Percentiles rank a stretch among this genome's conserved stretches.
These are phyloP conservation scores for Bovichtus variegatus DNA, from an alignment of 2,797 vertebrate genomes.

Conservation along the genomic window DNA sequence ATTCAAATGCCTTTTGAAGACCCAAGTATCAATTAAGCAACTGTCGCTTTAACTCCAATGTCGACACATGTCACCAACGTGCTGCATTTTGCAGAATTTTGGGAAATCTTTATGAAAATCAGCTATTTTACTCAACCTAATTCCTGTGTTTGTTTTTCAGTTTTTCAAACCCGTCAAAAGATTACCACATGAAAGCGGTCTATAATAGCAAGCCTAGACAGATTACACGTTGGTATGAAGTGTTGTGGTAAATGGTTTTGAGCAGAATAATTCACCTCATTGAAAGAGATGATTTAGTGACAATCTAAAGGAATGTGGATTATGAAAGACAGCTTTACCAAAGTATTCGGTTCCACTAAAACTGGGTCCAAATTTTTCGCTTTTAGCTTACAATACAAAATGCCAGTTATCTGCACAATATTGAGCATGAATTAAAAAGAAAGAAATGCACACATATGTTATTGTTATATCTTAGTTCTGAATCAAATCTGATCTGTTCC, in stretches of 20 bases:
- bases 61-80: background rate
- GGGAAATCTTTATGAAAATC: background rate
- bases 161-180: background rate
- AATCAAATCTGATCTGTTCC: rapidly evolving
- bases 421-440: background rate
- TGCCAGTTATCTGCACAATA: background rate
- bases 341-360: background rate
- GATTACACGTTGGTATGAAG: constrained; percentile 5
- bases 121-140: background rate
- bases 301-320: constrained; percentile 18
- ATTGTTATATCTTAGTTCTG: too few species aligned
- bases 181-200: background rate
- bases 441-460: background rate
- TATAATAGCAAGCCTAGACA: constrained; percentile 5
- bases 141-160: background rate
- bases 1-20: too few species aligned
- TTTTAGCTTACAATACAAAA: background rate
- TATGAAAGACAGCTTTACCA: constrained; percentile 16
- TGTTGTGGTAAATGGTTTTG: background rate
- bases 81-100: background rate
- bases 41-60: background rate
- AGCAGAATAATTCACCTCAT: background rate
- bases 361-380: background rate
- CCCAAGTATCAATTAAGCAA: background rate
- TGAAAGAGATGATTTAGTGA: background rate